phyloP scores from a whole-genome alignment of 2,113 vertebrate species.

The Hyperoodon ampullatus region DNA sequence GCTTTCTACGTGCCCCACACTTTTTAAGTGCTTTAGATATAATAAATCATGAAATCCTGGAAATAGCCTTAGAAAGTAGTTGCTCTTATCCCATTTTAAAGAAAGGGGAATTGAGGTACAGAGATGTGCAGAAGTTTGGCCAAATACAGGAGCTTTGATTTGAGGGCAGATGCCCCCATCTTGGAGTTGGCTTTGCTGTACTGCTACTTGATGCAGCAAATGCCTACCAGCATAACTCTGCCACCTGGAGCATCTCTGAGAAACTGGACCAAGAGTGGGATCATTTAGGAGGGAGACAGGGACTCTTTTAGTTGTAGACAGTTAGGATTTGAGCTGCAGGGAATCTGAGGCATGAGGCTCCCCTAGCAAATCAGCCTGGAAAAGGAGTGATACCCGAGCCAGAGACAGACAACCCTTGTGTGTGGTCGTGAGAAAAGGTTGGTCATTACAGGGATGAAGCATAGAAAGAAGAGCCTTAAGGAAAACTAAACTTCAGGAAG shows the following conservation, averaged over 20 bases:
- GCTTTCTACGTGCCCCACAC: neutral
- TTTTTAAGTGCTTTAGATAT: neutral
- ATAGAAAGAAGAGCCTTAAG: neutral
- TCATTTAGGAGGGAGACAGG: neutral
- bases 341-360: neutral
- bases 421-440: neutral
- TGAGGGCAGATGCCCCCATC: neutral
- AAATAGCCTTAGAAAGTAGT: neutral
- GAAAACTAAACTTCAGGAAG: neutral
- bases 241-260: neutral
- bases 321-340: neutral
- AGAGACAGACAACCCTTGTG: neutral
- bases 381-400: no score
- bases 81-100: neutral
- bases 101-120: neutral
- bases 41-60: neutral
- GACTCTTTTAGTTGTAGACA: neutral
- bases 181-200: neutral
- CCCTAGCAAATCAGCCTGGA: neutral
- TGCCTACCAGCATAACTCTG: rapidly evolving
- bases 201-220: neutral
- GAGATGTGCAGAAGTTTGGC: neutral
- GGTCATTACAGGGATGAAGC: neutral
- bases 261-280: neutral
- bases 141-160: neutral